A percentile compares a stretch with the other conserved stretches of the same genome.
Evolutionary conservation across 2,888 invertebrate species (phyloP).

Genomic region (Thelaira solivaga): DNA sequence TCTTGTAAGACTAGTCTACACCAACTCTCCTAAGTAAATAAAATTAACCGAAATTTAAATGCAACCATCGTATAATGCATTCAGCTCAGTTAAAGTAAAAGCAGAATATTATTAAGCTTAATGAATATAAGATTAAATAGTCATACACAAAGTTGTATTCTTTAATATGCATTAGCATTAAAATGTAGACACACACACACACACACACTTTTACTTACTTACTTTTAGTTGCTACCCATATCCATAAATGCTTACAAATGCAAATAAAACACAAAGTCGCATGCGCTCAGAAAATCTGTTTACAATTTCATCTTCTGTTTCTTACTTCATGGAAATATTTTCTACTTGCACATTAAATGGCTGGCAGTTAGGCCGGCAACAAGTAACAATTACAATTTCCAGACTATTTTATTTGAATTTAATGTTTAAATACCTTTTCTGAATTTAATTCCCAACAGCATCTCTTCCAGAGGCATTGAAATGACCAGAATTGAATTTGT

Average conservation of each 20-base stretch:
- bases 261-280: neutral
- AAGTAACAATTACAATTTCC: constrained; percentile 6
- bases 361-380: neutral
- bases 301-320: neutral
- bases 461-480: neutral
- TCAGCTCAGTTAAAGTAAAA: neutral
- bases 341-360: neutral
- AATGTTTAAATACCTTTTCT: no score
- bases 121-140: constrained; percentile 39
- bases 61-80: neutral
- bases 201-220: neutral
- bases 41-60: neutral
- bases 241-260: no score
- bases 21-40: neutral
- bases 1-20: no score
- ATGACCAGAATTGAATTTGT: neutral
- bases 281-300: neutral
- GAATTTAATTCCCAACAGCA: neutral
- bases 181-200: neutral
- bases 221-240: no score
- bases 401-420: constrained; percentile 1
- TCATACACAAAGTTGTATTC: constrained; percentile 32
- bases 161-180: constrained; percentile 41
- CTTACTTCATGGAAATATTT: neutral
- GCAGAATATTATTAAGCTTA: constrained; percentile 9